Evolutionary conservation across 1,140 invertebrate species (phyloP), one percentile per base, ranked within the genome.

Genomic region (Hestina assimilis): DNA sequence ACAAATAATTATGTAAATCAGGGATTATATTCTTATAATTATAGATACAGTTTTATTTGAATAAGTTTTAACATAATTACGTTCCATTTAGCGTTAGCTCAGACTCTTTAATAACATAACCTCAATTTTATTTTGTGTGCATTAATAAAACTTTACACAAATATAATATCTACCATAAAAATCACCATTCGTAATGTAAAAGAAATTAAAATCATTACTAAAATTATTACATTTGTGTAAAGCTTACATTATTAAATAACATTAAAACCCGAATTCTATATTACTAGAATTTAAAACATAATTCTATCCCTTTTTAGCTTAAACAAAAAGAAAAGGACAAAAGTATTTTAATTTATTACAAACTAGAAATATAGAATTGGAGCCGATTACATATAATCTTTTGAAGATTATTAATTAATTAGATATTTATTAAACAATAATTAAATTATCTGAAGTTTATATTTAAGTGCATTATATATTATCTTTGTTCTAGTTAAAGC

Each of bases 11-110:
- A n/a, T 69, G 65, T 77, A 74, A 82, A 81, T 81, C 77, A 76
- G 72, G 72, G 75, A 75, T 77, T 84, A 82, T 84, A 82, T 68
- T 82, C 66, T 78, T 76, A 75, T 66, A 72, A 68, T 63, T 79
- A 79, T 69, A 70, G 69, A 82, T 80, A 84, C 73, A 77, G 23
- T 55, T 68, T 55, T 55, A 50, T 38, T 19, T 28, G 45, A 48
- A 23, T 21, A 33, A 17, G 45, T 17, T 48, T 33, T 33, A 48
- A 48, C 29, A 35, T 31, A 48, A 35, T 2, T 48, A 33, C 23
- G 28, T 48, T 35, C 43, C 4, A 33, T 28, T 28, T 48, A 48
- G 29, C 17, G 33, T 23, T 38, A 38, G 33, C 17, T 35, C 29
- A 33, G 45, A 48, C 29, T 48, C 23, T 33, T 33, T 23, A 47